Conservation (phyloP, 2,888 invertebrate genomes). For the Saturnia pavonia region DNA sequence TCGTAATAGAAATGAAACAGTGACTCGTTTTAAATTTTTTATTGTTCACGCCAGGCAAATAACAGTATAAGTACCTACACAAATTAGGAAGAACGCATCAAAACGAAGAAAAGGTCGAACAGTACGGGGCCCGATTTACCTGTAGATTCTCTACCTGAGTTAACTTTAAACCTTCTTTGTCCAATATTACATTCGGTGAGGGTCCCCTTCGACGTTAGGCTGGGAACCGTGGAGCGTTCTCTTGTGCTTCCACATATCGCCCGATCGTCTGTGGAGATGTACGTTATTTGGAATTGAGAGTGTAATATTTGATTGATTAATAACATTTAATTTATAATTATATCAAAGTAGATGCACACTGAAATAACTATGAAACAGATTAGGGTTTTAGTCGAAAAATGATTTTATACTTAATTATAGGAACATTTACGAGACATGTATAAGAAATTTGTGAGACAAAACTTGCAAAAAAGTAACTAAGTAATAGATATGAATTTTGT, state of each 20-base stretch:
- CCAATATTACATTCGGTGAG: slow-evolving; percentile 29
- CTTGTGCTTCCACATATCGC: slow-evolving; percentile 79
- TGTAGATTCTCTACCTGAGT: slow-evolving; percentile 13
- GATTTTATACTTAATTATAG: too few relatives aligned
- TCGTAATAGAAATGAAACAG: background rate
- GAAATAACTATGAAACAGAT: too few relatives aligned
- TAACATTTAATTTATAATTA: background rate
- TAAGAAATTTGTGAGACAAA: too few relatives aligned
- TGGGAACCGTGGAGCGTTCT: slow-evolving; percentile 70
- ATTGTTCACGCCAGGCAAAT: slow-evolving; percentile 4
- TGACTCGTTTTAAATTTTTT: background rate
- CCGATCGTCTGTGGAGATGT: slow-evolving; percentile 58
- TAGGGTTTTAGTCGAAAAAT: too few relatives aligned
- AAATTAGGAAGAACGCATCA: slow-evolving; percentile 4
- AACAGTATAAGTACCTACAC: background rate
- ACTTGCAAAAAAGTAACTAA: too few relatives aligned
- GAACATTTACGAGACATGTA: too few relatives aligned
- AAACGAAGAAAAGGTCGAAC: background rate
- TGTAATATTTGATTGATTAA: background rate
- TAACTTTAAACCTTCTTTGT: slow-evolving; percentile 16
- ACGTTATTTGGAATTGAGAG: background rate
- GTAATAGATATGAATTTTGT: too few relatives aligned
- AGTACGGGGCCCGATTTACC: slow-evolving; percentile 14
- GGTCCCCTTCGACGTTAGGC: slow-evolving; percentile 34
- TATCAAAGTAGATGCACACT: background rate